Conservation (phyloP, 1,140 invertebrate species). For the Trialeurodes vaporariorum region DNA sequence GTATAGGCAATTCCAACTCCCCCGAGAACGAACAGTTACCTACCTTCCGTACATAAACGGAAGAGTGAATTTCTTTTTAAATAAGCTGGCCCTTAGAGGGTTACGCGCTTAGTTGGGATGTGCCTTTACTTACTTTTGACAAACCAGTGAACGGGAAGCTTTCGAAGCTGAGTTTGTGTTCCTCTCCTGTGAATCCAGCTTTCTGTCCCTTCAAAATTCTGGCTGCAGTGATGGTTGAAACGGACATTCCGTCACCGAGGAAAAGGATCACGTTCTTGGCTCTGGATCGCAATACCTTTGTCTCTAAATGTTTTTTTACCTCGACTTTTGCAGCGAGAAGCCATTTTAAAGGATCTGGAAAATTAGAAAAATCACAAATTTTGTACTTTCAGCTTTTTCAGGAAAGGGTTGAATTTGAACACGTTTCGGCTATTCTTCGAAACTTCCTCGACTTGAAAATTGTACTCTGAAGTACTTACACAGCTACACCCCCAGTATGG, state of each 20-base stretch:
- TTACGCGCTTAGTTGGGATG: too few species aligned
- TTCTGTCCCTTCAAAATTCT: constrained; percentile 46
- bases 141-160: constrained; percentile 39
- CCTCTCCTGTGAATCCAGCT: constrained; percentile 42
- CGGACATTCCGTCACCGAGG: constrained; percentile 60
- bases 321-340: not conserved
- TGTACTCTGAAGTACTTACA: too few species aligned
- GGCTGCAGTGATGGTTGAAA: constrained; percentile 51
- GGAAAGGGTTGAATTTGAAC: too few species aligned
- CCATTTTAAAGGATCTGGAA: not conserved
- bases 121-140: constrained; percentile 25
- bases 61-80: too few species aligned
- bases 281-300: not conserved
- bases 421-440: too few species aligned
- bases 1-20: too few species aligned
- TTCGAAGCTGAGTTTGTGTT: constrained; percentile 37
- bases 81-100: too few species aligned
- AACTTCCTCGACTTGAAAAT: too few species aligned
- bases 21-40: too few species aligned
- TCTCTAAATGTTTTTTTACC: not conserved
- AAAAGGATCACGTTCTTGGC: constrained; percentile 61
- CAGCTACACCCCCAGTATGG: not conserved
- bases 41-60: too few species aligned
- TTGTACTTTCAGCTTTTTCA: too few species aligned
- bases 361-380: too few species aligned